Conservation (phyloP, 2,888 invertebrate genomes). For the Tenthredo livida region DNA sequence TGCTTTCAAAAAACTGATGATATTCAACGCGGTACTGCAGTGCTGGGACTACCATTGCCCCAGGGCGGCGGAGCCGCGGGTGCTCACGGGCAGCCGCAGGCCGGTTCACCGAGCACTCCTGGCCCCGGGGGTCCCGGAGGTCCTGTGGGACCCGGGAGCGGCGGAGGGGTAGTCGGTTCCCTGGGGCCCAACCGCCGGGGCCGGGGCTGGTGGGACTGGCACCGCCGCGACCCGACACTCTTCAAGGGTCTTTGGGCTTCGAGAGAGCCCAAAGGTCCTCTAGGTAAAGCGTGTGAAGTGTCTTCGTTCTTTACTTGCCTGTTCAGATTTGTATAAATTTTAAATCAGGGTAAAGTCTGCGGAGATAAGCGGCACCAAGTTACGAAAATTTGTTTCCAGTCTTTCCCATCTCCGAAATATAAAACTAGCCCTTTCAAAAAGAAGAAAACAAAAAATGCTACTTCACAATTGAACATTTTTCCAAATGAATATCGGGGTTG, state of each 20-base stretch:
- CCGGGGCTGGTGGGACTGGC: constrained; percentile 86
- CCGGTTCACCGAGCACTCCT: constrained; percentile 74
- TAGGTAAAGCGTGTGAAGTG: constrained; percentile 82
- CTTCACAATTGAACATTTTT: too few species aligned
- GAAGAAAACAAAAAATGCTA: not conserved
- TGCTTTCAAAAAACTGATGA: not conserved
- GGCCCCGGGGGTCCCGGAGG: constrained; percentile 68
- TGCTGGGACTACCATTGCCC: constrained; percentile 78
- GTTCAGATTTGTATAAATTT: not conserved
- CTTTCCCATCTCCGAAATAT: not conserved
- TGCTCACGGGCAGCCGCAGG: constrained; percentile 80
- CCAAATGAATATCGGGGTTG: too few species aligned
- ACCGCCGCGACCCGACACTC: constrained; percentile 86
- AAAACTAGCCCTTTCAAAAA: not conserved
- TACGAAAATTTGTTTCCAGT: not conserved
- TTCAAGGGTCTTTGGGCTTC: constrained; percentile 88
- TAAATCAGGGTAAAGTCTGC: not conserved
- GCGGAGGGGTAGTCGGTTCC: constrained; percentile 56
- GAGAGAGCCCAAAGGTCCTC: constrained; percentile 86
- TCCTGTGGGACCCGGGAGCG: constrained; percentile 62
- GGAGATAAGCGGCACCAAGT: not conserved
- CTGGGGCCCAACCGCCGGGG: constrained; percentile 77
- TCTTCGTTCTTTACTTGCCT: not conserved
- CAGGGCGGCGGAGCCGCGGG: constrained; percentile 81
- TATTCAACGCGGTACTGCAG: constrained; percentile 64